Evolutionary conservation across 2,113 vertebrate genomes (phyloP).

Genomic region (Stegostoma tigrinum): DNA sequence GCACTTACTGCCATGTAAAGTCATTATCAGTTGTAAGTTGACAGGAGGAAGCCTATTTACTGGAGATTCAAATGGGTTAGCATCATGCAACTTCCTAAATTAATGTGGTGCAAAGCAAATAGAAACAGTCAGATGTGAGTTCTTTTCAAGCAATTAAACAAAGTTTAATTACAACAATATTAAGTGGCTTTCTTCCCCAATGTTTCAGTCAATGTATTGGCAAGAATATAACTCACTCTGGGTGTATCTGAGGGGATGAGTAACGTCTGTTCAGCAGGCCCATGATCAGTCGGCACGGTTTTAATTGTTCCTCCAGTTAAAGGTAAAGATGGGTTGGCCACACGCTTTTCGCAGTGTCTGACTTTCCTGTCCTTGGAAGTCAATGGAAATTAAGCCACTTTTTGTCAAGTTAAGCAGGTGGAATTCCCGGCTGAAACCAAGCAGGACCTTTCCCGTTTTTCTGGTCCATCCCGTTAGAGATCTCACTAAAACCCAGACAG

Average conservation of each 20-base stretch:
- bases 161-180: constrained; percentile 33
- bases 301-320: neutral
- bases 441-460: neutral
- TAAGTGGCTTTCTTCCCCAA: constrained; percentile 5
- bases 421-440: neutral
- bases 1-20: neutral
- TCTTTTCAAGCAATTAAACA: constrained; percentile 28
- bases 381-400: neutral
- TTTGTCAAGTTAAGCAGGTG: neutral
- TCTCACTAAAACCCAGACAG: neutral
- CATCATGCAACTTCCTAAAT: neutral
- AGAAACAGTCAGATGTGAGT: constrained; percentile 16
- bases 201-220: constrained; percentile 1
- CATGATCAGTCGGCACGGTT: neutral
- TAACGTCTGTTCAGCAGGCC: neutral
- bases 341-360: neutral
- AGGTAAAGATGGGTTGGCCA: neutral
- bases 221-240: neutral
- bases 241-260: neutral
- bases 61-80: neutral
- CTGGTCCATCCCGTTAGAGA: neutral
- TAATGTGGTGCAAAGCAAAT: constrained; percentile 1
- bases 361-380: neutral
- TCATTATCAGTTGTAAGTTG: constrained; percentile 31
- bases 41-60: constrained; percentile 30